These are phyloP conservation scores for Nymphalis io DNA, from an alignment of 1,140 invertebrate genomes.

Conservation along the genomic window DNA sequence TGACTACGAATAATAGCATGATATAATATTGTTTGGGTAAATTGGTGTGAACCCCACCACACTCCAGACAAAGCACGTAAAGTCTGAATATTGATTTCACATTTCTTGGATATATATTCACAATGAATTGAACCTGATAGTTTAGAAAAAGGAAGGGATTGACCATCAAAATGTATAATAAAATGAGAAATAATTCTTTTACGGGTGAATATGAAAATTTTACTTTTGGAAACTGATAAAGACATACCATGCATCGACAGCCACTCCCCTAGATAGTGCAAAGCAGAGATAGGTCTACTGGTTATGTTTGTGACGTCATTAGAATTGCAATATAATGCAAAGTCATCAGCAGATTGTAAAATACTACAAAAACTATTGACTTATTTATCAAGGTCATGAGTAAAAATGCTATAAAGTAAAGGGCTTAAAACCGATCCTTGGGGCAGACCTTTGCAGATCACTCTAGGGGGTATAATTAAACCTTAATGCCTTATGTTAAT, in stretches of 20 bases:
- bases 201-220: not conserved
- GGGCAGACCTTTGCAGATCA: conserved; percentile 13
- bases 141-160: not conserved
- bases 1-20: too few species aligned
- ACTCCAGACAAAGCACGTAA: too few species aligned
- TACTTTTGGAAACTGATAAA: not conserved
- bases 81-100: too few species aligned
- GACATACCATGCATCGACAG: not conserved
- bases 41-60: too few species aligned
- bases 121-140: too few species aligned
- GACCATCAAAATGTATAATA: not conserved
- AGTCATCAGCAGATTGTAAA: conserved; percentile 3
- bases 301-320: not conserved
- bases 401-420: not conserved
- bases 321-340: conserved; percentile 5
- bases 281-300: not conserved
- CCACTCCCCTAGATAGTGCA: not conserved
- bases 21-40: too few species aligned
- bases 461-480: conserved; percentile 1
- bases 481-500: conserved; percentile 8
- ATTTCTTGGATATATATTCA: too few species aligned
- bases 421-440: conserved; percentile 9
- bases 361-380: conserved; percentile 4
- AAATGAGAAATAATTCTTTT: not conserved
- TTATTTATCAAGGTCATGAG: conserved; percentile 2